Evolutionary conservation across 1,140 invertebrate species (phyloP).

Genomic region (Helicorthomorpha holstii): DNA sequence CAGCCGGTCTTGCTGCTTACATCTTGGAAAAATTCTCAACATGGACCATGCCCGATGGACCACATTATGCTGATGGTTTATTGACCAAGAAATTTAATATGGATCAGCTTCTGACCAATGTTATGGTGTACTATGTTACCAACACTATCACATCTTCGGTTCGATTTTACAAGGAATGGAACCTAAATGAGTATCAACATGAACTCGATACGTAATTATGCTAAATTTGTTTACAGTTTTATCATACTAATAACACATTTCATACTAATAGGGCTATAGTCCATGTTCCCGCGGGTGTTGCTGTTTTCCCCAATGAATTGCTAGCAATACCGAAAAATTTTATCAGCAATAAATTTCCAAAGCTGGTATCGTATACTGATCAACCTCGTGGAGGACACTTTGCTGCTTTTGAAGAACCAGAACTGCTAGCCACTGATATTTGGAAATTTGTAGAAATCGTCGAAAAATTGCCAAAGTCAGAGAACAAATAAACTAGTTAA

Average conservation of each 20-base stretch:
- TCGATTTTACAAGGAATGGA: conserved; percentile 61
- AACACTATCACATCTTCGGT: conserved; percentile 55
- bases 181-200: too few relatives aligned
- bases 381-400: conserved; percentile 57
- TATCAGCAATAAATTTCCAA: conserved; percentile 18
- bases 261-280: conserved; percentile 21
- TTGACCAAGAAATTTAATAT: conserved; percentile 39
- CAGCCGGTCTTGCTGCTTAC: conserved; percentile 58
- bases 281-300: conserved; percentile 24
- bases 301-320: conserved; percentile 25
- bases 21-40: conserved; percentile 70
- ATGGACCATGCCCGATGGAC: conserved; percentile 39
- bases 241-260: conserved; percentile 14
- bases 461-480: conserved; percentile 1
- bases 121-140: conserved; percentile 75
- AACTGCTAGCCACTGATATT: conserved; percentile 43
- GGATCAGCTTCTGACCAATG: conserved; percentile 65
- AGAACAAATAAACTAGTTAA: too few relatives aligned
- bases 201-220: too few relatives aligned
- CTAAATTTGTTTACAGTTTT: too few relatives aligned
- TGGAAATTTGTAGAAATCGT: conserved; percentile 18
- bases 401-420: conserved; percentile 58
- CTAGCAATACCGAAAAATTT: conserved; percentile 18
- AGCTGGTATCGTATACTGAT: conserved; percentile 21
- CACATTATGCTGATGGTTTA: conserved; percentile 45